phyloP scores from a whole-genome alignment of 1,140 invertebrate species.

The Coelopa frigida region DNA sequence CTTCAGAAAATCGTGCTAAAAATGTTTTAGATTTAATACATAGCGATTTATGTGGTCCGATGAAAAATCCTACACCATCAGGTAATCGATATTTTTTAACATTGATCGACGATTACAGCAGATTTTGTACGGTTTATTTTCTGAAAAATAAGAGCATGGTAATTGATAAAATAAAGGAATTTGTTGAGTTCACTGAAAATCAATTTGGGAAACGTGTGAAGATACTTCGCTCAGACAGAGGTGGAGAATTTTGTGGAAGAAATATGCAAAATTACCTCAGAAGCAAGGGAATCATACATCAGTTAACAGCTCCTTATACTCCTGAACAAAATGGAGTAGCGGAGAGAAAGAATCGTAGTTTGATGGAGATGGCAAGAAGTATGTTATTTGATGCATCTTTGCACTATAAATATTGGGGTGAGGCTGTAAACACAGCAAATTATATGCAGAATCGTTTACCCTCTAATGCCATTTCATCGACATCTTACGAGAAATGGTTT shows the following conservation, averaged over 20 bases:
- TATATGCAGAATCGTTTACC: conserved; percentile 13
- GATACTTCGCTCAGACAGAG: conserved; percentile 23
- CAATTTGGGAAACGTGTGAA: conserved; percentile 20
- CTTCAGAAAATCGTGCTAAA: too few relatives aligned
- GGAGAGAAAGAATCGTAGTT: conserved; percentile 17
- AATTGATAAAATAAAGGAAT: conserved; percentile 11
- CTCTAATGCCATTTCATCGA: conserved; percentile 13
- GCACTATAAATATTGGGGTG: conserved; percentile 26
- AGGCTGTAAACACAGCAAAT: conserved; percentile 28
- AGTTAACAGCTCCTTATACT: conserved; percentile 26
- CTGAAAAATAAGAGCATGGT: conserved; percentile 30
- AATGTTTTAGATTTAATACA: too few relatives aligned
- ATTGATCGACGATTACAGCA: conserved; percentile 28
- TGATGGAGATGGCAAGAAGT: conserved; percentile 6
- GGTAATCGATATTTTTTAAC: conserved; percentile 25
- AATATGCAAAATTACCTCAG: conserved; percentile 15
- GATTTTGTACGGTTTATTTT: conserved; percentile 25
- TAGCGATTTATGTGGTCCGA: too few relatives aligned
- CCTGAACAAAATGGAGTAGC: conserved; percentile 38
- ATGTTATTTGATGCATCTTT: neutral
- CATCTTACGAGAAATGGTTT: conserved; percentile 36
- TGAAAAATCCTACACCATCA: too few relatives aligned
- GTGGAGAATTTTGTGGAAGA: conserved; percentile 19
- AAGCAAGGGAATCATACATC: conserved; percentile 19
- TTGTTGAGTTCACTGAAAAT: conserved; percentile 13